Percentiles rank a stretch among this genome's conserved stretches.
phyloP scores from a whole-genome alignment of 2,888 invertebrate genomes.

The Drosophila peninsularis region DNA sequence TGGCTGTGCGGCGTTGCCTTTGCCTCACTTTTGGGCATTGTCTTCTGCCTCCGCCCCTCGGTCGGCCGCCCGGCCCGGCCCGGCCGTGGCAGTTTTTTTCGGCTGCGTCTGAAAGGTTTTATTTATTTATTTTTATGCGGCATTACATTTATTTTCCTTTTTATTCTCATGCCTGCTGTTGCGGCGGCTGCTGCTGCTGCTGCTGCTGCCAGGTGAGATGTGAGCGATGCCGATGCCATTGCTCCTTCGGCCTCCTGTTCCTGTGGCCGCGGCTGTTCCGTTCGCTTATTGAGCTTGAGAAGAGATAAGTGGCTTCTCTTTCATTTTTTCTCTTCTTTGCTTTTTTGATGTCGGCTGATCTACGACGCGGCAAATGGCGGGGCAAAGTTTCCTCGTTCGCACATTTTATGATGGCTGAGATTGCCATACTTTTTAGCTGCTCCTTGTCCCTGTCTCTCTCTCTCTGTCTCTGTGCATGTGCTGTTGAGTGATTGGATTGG shows the following conservation, averaged over 20 bases:
- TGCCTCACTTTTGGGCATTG: slow-evolving; percentile 7
- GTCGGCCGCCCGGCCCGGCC: neutral
- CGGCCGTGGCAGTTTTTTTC: slow-evolving; percentile 28
- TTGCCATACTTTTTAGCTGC: slow-evolving; percentile 72
- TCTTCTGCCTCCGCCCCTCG: slow-evolving; percentile 6
- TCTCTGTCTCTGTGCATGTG: slow-evolving; percentile 35
- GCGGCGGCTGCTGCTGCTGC: slow-evolving; percentile 19
- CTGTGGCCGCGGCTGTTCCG: slow-evolving; percentile 25
- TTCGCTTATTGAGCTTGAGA: slow-evolving; percentile 62
- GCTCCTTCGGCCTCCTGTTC: neutral
- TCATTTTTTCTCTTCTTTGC: slow-evolving; percentile 5
- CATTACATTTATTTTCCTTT: slow-evolving; percentile 74
- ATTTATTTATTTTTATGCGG: slow-evolving; percentile 72
- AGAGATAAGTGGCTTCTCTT: slow-evolving; percentile 74
- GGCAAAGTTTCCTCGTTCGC: slow-evolving; percentile 63
- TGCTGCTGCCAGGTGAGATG: slow-evolving; percentile 57
- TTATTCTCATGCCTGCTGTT: slow-evolving; percentile 53
- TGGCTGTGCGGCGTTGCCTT: slow-evolving; percentile 14
- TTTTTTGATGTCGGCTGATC: slow-evolving; percentile 54
- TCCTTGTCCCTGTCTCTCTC: slow-evolving; percentile 9
- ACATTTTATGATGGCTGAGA: slow-evolving; percentile 76
- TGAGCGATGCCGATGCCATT: slow-evolving; percentile 45
- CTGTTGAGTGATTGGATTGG: slow-evolving; percentile 75
- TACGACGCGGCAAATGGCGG: slow-evolving; percentile 69
- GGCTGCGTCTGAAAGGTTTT: slow-evolving; percentile 55